Base-by-base conservation (phyloP, 2,113 vertebrate species). In the Solea senegalensis region DNA sequence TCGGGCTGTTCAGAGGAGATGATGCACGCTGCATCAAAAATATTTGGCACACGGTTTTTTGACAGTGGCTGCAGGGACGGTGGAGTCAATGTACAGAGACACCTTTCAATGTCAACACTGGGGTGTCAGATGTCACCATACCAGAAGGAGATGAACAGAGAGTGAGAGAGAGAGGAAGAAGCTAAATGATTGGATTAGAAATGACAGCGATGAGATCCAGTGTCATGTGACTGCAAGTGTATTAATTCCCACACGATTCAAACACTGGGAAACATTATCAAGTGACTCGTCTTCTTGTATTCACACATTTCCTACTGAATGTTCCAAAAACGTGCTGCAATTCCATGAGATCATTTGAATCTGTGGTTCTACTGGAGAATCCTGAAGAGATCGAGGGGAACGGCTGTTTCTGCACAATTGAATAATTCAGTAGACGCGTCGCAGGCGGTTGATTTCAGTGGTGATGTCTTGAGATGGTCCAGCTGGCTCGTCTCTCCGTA, bases 381-480 rank as follows among this genome's bases (percentile, higher is more conserved):
- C 69, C 40, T 69, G 34, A 11, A 60, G 69, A 76, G 48, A 67
- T 44, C 48, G 39, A 62, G 46, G 66, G 44, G 76, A 81, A 72
- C 57, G 13, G 72, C 49, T 46, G 78, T 74, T 82, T 73, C 69
- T 75, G 67, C 14, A 44, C 9, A 53, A 63, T 41, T 88, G 70
- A 88, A 88, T 87, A 56, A 88, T 88, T 86, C 74, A 86, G 50
- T 28, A 65, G 55, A 64, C 51, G 76, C 85, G 77, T 80, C 77
- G 70, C 10, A 55, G 63, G 45, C 46, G 62, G 59, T 70, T 86
- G 67, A 81, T 55, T 66, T 76, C 63, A 78, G 77, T 53, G 45
- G 65, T 67, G 14, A 79, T 58, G 57, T 64, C 14, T 84, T 69
- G 63, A 86, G 70, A 80, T 73, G 49, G 65, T 74, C 73, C 68